Evolutionary conservation across 30 jellyfish, hydroid and myxozoan genomes (phyloP).

Genomic region (Aurelia sp.): DNA sequence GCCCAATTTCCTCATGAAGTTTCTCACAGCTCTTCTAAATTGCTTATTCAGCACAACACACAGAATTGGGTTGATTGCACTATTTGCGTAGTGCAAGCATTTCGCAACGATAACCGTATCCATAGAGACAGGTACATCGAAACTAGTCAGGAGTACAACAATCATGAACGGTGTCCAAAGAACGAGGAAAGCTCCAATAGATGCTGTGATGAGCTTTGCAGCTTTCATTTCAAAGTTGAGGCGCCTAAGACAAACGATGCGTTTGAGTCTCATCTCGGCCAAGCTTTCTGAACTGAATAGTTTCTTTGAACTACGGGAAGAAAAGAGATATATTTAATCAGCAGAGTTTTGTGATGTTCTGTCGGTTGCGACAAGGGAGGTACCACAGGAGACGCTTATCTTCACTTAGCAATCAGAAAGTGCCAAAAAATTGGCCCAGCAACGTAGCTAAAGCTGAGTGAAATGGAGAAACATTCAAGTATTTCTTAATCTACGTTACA

Average conservation of each 20-base stretch:
- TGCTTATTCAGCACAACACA: slow-evolving; percentile 77
- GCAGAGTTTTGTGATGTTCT: too few relatives aligned
- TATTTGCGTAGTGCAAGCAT: slow-evolving; percentile 79
- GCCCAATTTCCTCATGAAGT: too few relatives aligned
- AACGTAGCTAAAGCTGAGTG: too few relatives aligned
- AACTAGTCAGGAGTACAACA: slow-evolving; percentile 51
- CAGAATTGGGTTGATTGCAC: slow-evolving; percentile 89
- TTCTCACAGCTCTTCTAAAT: slow-evolving; percentile 36
- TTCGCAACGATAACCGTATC: slow-evolving; percentile 42
- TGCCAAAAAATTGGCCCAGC: too few relatives aligned
- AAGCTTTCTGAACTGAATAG: slow-evolving; percentile 13
- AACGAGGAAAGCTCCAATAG: slow-evolving; percentile 81
- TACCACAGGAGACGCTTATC: too few relatives aligned
- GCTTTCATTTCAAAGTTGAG: slow-evolving; percentile 73
- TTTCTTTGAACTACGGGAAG: neutral
- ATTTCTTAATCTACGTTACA: too few relatives aligned
- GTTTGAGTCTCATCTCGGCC: slow-evolving; percentile 24
- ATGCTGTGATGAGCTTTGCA: slow-evolving; percentile 79
- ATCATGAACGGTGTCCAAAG: slow-evolving; percentile 96
- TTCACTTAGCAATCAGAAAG: too few relatives aligned
- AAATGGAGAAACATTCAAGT: too few relatives aligned
- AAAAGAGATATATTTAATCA: too few relatives aligned
- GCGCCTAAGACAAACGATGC: slow-evolving; percentile 27
- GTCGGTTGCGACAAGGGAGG: too few relatives aligned
- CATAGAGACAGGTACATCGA: slow-evolving; percentile 32